A percentile compares a stretch with the other conserved stretches of the same genome.
Conservation (phyloP, 2,113 vertebrate species). For the Opisthocomus hoazin region DNA sequence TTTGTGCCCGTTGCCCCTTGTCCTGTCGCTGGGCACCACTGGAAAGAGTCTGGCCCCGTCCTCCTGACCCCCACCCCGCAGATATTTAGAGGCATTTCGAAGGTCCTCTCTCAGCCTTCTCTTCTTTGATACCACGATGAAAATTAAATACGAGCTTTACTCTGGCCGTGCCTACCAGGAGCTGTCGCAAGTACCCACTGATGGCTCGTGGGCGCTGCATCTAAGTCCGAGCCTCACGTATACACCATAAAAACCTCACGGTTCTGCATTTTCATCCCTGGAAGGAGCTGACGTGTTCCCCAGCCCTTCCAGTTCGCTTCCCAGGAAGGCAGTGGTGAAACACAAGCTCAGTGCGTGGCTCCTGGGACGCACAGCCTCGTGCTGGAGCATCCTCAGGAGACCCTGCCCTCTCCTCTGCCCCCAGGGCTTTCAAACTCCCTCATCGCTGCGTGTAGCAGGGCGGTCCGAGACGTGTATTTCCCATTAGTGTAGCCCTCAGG, state of each 20-base stretch:
- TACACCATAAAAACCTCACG: rapidly evolving
- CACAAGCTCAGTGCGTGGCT: neutral
- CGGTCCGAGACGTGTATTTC: neutral
- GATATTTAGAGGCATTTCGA: too few species aligned
- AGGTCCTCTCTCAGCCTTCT: too few species aligned
- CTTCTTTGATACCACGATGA: rapidly evolving
- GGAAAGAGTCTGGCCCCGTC: too few species aligned
- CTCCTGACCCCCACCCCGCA: too few species aligned
- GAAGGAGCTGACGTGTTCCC: neutral
- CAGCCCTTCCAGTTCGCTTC: neutral
- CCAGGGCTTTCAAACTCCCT: neutral
- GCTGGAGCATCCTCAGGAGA: neutral
- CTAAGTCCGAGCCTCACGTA: neutral
- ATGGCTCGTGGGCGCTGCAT: too few species aligned
- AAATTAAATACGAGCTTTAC: neutral
- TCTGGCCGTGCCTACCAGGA: neutral
- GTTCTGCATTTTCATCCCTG: neutral
- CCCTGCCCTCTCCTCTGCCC: neutral
- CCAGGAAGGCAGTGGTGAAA: neutral
- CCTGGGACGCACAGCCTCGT: neutral
- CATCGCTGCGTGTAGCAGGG: rapidly evolving
- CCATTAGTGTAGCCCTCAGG: rapidly evolving
- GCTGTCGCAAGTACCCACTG: rapidly evolving
- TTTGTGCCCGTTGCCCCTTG: too few species aligned
- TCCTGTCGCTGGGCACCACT: too few species aligned